A percentile compares a stretch with the other conserved stretches of the same genome.
phyloP scores from a whole-genome alignment of 2,888 invertebrate species.

The Slavum lentiscoides region DNA sequence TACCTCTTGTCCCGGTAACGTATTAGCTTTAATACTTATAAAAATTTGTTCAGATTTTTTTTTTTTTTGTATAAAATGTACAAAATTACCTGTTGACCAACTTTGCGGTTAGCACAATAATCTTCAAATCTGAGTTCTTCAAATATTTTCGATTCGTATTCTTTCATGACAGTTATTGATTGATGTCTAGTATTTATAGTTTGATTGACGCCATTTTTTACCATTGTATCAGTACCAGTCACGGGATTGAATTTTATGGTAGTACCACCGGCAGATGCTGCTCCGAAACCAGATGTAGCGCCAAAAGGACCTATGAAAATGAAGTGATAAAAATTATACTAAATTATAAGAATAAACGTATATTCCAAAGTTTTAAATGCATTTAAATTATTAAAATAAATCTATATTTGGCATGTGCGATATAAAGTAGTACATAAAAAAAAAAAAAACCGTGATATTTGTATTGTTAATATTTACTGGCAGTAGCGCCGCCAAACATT shows the following conservation, averaged over 20 bases:
- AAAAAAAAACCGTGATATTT: too few relatives aligned
- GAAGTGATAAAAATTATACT: background rate
- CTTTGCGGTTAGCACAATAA: slow-evolving; percentile 87
- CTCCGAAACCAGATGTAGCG: slow-evolving; percentile 63
- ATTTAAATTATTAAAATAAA: background rate
- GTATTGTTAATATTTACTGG: slow-evolving; percentile 18
- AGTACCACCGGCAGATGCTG: slow-evolving; percentile 61
- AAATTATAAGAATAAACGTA: background rate
- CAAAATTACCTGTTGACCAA: slow-evolving; percentile 62
- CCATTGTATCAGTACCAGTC: slow-evolving; percentile 86
- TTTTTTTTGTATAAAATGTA: background rate
- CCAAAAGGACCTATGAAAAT: slow-evolving; percentile 57
- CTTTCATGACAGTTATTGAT: slow-evolving; percentile 98
- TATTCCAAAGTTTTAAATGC: background rate
- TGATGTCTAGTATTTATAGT: slow-evolving; percentile 91
- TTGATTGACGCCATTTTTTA: slow-evolving; percentile 82
- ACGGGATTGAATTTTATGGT: slow-evolving; percentile 84
- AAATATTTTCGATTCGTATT: slow-evolving; percentile 90
- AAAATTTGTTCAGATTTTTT: too few relatives aligned
- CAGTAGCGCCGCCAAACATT: slow-evolving; percentile 54
- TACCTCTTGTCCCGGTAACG: too few relatives aligned
- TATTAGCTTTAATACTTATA: too few relatives aligned
- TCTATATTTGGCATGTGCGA: too few relatives aligned
- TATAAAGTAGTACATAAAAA: too few relatives aligned
- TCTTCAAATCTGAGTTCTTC: slow-evolving; percentile 95